Percentiles rank a stretch among this genome's conserved stretches.
Evolutionary conservation across 2,888 invertebrate genomes (phyloP).

Genomic region (Carcina quercana): DNA sequence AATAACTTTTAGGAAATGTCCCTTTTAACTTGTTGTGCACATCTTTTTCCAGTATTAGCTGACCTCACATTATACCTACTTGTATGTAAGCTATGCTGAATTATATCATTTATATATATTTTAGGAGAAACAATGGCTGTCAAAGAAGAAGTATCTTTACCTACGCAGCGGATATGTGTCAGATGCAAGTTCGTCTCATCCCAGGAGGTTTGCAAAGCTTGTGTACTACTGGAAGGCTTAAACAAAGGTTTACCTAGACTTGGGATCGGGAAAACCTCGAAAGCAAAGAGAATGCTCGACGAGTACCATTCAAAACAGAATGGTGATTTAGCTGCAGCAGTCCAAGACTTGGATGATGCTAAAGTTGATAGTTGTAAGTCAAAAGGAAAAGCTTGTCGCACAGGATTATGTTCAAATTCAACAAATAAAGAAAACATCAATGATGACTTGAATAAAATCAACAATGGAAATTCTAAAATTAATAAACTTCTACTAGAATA

Average conservation of each 20-base stretch:
- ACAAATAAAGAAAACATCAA: slow-evolving; percentile 7
- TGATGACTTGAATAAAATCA: slow-evolving; percentile 18
- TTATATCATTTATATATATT: too few relatives aligned
- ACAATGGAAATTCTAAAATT: slow-evolving; percentile 32
- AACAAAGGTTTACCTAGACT: slow-evolving; percentile 94
- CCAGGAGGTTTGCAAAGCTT: slow-evolving; percentile 97
- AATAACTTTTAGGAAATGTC: too few relatives aligned
- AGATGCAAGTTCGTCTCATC: slow-evolving; percentile 95
- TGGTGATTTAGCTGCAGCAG: slow-evolving; percentile 23
- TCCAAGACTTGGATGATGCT: slow-evolving; percentile 32
- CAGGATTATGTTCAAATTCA: slow-evolving; percentile 23
- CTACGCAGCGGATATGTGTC: slow-evolving; percentile 84
- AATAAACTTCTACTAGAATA: slow-evolving; percentile 40
- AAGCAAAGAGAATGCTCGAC: slow-evolving; percentile 79
- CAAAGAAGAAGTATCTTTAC: slow-evolving; percentile 87
- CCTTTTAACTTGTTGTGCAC: too few relatives aligned
- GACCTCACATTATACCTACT: too few relatives aligned
- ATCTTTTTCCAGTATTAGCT: too few relatives aligned
- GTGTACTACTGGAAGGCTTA: slow-evolving; percentile 94
- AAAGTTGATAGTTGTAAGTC: slow-evolving; percentile 18
- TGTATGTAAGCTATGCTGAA: too few relatives aligned
- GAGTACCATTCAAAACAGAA: slow-evolving; percentile 56
- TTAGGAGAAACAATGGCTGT: slow-evolving; percentile 89
- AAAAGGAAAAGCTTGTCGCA: slow-evolving; percentile 24
- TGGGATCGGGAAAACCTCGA: slow-evolving; percentile 93